A percentile compares a stretch with the other conserved stretches of the same genome.
phyloP scores from a whole-genome alignment of 2,113 vertebrate genomes.

The Hirundichthys speculiger region DNA sequence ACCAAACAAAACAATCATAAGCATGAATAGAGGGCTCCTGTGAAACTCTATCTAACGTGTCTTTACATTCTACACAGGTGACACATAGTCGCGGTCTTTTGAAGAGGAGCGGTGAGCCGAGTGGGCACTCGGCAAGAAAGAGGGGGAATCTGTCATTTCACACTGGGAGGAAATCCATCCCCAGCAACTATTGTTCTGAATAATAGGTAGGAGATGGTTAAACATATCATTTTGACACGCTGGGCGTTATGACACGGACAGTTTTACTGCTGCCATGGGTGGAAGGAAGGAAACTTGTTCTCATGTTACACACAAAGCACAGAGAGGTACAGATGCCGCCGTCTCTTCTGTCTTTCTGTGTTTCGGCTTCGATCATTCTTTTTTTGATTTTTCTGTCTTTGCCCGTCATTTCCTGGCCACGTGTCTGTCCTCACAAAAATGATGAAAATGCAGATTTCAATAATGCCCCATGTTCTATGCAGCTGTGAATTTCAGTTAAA shows the following conservation, averaged over 20 bases:
- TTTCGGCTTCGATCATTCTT: slow-evolving; percentile 5
- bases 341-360: slow-evolving; percentile 13
- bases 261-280: slow-evolving; percentile 68
- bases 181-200: slow-evolving; percentile 62
- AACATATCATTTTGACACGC: slow-evolving; percentile 77
- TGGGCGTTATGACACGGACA: slow-evolving; percentile 70
- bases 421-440: slow-evolving; percentile 1
- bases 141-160: slow-evolving; percentile 76
- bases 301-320: slow-evolving; percentile 55
- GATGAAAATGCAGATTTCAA: slow-evolving; percentile 9
- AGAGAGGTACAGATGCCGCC: slow-evolving; percentile 31
- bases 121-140: slow-evolving; percentile 66
- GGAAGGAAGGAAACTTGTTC: slow-evolving; percentile 58
- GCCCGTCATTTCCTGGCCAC: neutral
- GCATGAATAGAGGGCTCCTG: slow-evolving; percentile 70
- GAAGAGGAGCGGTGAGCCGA: slow-evolving; percentile 64
- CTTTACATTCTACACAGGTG: slow-evolving; percentile 73
- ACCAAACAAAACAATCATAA: slow-evolving; percentile 75
- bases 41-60: slow-evolving; percentile 73
- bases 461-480: no score
- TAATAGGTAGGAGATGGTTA: slow-evolving; percentile 70
- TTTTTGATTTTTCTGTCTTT: slow-evolving; percentile 6
- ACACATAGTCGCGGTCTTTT: slow-evolving; percentile 68
- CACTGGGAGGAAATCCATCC: slow-evolving; percentile 71
- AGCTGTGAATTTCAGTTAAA: no score